Conservation (phyloP, 1,140 invertebrate species). For the Aporrectodea caliginosa region DNA sequence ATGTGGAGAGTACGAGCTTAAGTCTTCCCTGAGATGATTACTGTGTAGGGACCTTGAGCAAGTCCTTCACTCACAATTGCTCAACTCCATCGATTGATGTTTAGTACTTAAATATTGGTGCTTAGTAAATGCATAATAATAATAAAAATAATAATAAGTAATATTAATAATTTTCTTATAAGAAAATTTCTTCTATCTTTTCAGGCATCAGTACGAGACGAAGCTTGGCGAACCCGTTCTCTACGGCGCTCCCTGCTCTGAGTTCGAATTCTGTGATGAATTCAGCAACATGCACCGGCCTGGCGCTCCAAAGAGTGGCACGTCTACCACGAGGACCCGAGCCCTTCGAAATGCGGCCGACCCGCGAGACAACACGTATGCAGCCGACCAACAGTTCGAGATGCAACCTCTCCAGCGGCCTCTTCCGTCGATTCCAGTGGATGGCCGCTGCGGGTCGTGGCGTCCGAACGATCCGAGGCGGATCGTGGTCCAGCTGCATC, state of each 20-base stretch:
- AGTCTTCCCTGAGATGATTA: no score
- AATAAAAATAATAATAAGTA: no score
- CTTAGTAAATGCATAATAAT: no score
- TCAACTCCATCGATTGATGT: no score
- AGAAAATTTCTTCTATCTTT: not conserved
- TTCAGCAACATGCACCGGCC: not conserved
- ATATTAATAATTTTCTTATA: no score
- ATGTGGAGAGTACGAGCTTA: no score
- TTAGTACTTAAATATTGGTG: no score
- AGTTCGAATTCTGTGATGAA: constrained; percentile 19
- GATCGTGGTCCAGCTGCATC: constrained; percentile 12
- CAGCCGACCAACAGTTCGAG: not conserved
- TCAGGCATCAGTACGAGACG: constrained; percentile 16
- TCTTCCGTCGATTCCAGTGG: constrained; percentile 12
- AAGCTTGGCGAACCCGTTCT: constrained; percentile 15
- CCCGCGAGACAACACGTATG: constrained; percentile 10
- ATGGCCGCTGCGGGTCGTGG: not conserved
- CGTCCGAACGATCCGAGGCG: not conserved
- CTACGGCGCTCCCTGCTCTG: constrained; percentile 13
- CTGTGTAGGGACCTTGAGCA: no score
- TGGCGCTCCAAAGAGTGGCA: not conserved
- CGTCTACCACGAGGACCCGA: not conserved
- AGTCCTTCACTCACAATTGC: no score
- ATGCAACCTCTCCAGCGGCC: constrained; percentile 7
- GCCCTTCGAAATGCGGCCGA: no score